These are phyloP conservation scores for Ctenochaetus hawaiiensis DNA, from an alignment of 2,797 vertebrate species.

Conservation along the genomic window DNA sequence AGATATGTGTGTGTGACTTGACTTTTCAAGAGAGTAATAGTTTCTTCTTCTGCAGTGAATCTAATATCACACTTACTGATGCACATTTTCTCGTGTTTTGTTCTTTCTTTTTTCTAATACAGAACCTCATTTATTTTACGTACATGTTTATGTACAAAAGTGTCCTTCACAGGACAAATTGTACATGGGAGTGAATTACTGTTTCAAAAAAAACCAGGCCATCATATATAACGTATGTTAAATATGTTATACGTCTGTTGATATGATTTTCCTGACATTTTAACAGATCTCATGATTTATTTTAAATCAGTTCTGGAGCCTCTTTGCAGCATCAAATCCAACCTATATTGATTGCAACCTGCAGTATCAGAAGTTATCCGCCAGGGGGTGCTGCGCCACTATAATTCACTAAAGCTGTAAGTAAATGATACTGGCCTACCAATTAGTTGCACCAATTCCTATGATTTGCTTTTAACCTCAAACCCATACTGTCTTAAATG, in stretches of 20 bases:
- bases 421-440: not conserved
- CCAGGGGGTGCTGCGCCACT: constrained; percentile 41
- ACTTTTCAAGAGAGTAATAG: not conserved
- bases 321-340: not conserved
- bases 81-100: not conserved
- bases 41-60: not conserved
- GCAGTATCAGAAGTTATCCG: constrained; percentile 33
- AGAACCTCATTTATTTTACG: too few species aligned
- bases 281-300: not conserved
- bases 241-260: too few species aligned
- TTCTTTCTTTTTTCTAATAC: too few species aligned
- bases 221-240: too few species aligned
- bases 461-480: constrained; percentile 12
- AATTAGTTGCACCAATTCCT: constrained; percentile 20
- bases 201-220: not conserved
- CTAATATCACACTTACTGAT: not conserved
- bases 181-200: not conserved
- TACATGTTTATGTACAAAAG: not conserved
- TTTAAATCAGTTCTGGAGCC: not conserved
- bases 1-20: constrained; percentile 1
- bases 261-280: too few species aligned
- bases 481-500: constrained; percentile 2
- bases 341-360: not conserved
- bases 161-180: not conserved
- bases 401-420: constrained; percentile 17